These are phyloP conservation scores for Drosophila nigrodunni DNA, from an alignment of 1,140 invertebrate genomes.

Conservation along the genomic window DNA sequence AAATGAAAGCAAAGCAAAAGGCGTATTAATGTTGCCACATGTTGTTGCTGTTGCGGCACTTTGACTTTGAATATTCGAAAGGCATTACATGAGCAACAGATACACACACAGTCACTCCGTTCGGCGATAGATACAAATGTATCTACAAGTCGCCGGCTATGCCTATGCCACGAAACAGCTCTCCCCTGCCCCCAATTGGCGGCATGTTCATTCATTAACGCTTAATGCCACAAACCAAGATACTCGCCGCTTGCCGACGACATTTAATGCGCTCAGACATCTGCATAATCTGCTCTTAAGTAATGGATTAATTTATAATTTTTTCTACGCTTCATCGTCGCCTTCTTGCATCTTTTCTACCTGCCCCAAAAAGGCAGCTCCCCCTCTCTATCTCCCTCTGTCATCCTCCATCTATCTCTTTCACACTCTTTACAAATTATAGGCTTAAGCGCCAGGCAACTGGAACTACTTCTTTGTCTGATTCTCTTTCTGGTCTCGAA, in stretches of 20 bases:
- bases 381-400: neutral
- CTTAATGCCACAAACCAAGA: slow-evolving; percentile 46
- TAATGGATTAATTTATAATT: slow-evolving; percentile 79
- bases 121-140: slow-evolving; percentile 12
- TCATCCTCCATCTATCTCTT: neutral
- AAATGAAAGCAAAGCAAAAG: slow-evolving; percentile 43
- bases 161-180: neutral
- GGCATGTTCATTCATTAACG: slow-evolving; percentile 61
- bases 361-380: slow-evolving; percentile 24
- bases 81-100: slow-evolving; percentile 19
- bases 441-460: slow-evolving; percentile 42
- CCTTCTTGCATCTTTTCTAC: slow-evolving; percentile 16
- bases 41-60: slow-evolving; percentile 41
- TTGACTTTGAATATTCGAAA: slow-evolving; percentile 51
- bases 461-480: neutral
- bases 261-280: slow-evolving; percentile 71
- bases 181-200: slow-evolving; percentile 18
- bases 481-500: neutral
- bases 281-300: slow-evolving; percentile 69
- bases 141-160: slow-evolving; percentile 10
- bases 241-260: slow-evolving; percentile 21
- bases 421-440: slow-evolving; percentile 54
- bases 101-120: neutral
- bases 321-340: slow-evolving; percentile 42
- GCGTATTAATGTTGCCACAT: slow-evolving; percentile 38